These are phyloP conservation scores for Gonocerus acuteangulatus DNA, from an alignment of 2,888 invertebrate genomes.

Conservation along the genomic window DNA sequence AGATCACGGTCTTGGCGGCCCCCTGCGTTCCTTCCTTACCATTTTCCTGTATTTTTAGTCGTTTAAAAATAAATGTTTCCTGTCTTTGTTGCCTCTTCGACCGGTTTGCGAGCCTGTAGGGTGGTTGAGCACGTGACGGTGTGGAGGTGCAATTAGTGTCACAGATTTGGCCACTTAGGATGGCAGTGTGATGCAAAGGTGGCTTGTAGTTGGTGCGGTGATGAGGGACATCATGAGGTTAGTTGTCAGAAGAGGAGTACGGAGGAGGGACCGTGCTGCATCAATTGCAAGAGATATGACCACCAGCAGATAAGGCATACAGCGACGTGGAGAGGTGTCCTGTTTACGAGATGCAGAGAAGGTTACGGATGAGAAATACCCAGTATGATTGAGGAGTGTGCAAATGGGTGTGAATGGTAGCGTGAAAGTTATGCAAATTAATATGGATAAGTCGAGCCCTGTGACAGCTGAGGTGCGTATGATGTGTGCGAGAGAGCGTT, in stretches of 20 bases:
- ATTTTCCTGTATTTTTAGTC: too few species aligned
- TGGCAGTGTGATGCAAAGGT: not conserved
- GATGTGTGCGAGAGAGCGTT: constrained; percentile 36
- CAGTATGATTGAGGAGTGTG: too few species aligned
- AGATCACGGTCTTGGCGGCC: too few species aligned
- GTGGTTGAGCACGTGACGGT: not conserved
- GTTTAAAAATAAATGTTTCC: too few species aligned
- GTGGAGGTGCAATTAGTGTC: not conserved
- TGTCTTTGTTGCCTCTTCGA: too few species aligned
- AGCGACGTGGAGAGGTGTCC: not conserved
- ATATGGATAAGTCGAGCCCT: not conserved
- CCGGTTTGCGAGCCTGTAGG: not conserved
- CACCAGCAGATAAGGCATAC: not conserved
- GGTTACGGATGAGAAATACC: not conserved
- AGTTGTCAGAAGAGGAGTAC: not conserved
- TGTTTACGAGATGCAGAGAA: not conserved
- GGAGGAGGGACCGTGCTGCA: not conserved
- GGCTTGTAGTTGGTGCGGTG: not conserved
- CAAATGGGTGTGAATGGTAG: not conserved
- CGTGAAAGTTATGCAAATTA: not conserved
- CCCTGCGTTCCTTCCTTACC: too few species aligned
- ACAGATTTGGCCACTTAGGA: not conserved
- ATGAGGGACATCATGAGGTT: not conserved
- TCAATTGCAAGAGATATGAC: not conserved
- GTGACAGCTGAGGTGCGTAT: constrained; percentile 35